Base-by-base conservation (phyloP, 2,888 invertebrate genomes). In the Parnassius smintheus region DNA sequence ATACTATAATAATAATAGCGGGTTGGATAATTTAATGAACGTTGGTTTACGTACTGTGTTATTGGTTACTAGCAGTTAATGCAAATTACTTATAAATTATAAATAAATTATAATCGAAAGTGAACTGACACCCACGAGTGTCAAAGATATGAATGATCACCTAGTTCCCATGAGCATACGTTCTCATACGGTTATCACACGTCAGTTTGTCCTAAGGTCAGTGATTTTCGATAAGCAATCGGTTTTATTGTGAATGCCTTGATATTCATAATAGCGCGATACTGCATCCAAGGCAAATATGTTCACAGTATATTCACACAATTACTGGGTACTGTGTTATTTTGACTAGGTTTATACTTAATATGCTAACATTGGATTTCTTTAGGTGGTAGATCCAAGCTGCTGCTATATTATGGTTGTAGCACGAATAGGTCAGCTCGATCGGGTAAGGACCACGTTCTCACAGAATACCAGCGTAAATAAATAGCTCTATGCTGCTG, bases 181-280 rank as follows among this genome's bases (percentile, higher is more conserved):
- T 82, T 86, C 86, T 82, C 86, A 86, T 84, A 49, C 48, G 80
- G 75, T 79, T 87, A 87, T 86, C 85, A 73, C 68, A 70, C 69
- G 71, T 70, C 75, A 71, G 75, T 72, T 76, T 74, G 75, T 79
- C 71, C 75, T 79, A 80, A 83, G 83, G 81, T 82, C 82, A 82
- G 75, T 83, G 76, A 71, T 78, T 79, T 72, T 69, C 68, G 86
- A 85, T 86, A 85, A 82, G 81, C 74, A 70, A 76, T 73, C 75
- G 70, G 68, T 70, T 73, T 70, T 68, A 68, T 70, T 70, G 67
- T 71, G 68, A 69, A 67, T 65, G 57, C 61, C n/a, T 46, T 35
- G 7, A 35, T 35, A 53, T 55, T 62, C 66, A 62, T 56, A 66
- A 65, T 62, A 58, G 50, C 59, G 48, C 60, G 52, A 54, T 51